A percentile compares a stretch with the other conserved stretches of the same genome.
These are phyloP conservation scores for Mixornis gularis DNA, from an alignment of 2,113 vertebrate genomes.

Conservation along the genomic window DNA sequence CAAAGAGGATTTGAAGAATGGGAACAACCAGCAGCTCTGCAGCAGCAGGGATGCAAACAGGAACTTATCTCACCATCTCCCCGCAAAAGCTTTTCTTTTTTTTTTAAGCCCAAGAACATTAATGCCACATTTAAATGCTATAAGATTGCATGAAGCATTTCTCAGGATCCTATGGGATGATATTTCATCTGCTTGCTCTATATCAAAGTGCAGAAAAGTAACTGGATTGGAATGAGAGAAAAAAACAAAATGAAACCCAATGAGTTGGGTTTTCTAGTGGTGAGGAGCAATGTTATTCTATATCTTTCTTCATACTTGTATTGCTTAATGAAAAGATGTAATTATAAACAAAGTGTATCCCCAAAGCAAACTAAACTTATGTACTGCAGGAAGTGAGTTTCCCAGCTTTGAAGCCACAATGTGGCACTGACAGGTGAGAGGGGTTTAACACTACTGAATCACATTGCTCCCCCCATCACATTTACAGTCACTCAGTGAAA, in stretches of 20 bases:
- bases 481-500: background rate
- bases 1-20: background rate
- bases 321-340: background rate
- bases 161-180: background rate
- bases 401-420: background rate
- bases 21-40: background rate
- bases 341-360: background rate
- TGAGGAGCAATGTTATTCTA: background rate
- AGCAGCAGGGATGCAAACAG: background rate
- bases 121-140: background rate
- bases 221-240: background rate
- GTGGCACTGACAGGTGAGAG: background rate
- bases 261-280: background rate
- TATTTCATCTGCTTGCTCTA: background rate
- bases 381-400: background rate
- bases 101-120: background rate
- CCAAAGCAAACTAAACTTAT: background rate
- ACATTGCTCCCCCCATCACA: background rate
- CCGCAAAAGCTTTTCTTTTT: rapidly evolving
- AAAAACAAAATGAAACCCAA: background rate
- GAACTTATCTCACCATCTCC: background rate
- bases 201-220: background rate
- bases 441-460: background rate
- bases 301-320: background rate
- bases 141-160: background rate